phyloP scores from a whole-genome alignment of 2,113 vertebrate species.

The Neofelis nebulosa region DNA sequence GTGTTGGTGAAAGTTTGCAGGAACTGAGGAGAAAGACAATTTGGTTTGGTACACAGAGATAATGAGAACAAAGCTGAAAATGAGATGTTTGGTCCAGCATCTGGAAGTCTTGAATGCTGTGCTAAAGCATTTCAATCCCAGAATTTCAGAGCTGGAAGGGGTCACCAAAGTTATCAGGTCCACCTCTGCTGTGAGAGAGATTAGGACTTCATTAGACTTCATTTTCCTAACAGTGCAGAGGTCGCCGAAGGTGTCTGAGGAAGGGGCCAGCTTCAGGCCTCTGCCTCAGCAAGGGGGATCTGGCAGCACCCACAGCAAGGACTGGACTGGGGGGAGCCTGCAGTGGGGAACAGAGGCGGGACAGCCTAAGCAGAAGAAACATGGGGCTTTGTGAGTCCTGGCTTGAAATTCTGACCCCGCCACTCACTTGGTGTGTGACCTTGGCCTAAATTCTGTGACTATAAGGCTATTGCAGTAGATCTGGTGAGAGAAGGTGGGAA shows the following conservation, averaged over 20 bases:
- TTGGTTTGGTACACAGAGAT: background rate
- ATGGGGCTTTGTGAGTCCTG: background rate
- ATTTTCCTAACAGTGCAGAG: background rate
- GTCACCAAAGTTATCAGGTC: background rate
- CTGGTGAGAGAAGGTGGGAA: background rate
- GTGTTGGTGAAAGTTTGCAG: background rate
- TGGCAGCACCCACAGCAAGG: background rate
- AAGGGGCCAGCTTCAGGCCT: background rate
- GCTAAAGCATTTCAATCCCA: background rate
- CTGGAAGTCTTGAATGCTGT: background rate
- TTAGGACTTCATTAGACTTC: too few species aligned
- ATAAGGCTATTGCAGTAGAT: background rate
- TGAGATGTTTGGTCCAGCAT: background rate
- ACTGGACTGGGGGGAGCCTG: background rate
- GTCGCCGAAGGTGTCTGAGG: background rate
- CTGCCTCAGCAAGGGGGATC: background rate
- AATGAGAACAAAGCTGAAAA: background rate
- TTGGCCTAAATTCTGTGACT: background rate
- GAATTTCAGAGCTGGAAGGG: background rate
- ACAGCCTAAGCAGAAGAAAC: background rate
- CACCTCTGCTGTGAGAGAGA: accelerated
- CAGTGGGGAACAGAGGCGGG: background rate
- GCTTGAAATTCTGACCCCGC: background rate
- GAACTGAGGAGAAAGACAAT: too few species aligned
- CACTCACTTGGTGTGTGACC: background rate